Evolutionary conservation across 2,113 vertebrate species (phyloP).

Genomic region (Myrmecophaga tridactyla): DNA sequence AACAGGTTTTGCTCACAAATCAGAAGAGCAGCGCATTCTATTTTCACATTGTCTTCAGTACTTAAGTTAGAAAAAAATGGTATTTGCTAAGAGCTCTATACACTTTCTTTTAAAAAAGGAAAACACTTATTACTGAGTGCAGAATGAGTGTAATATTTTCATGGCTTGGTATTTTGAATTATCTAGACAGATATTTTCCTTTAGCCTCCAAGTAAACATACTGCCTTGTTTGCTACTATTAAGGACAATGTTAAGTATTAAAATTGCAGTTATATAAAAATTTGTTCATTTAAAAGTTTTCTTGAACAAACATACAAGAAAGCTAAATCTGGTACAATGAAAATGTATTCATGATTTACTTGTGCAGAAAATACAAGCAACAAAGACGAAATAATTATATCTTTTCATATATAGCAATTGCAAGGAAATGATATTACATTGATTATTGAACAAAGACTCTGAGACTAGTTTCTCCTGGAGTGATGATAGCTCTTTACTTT

Average conservation of each 20-base stretch:
- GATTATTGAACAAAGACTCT: not conserved
- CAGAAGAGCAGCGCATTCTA: not conserved
- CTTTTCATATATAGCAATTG: not conserved
- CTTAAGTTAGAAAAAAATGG: not conserved
- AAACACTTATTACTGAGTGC: not conserved
- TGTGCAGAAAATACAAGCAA: not conserved
- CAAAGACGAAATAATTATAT: not conserved
- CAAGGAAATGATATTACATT: not conserved
- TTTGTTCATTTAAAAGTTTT: not conserved
- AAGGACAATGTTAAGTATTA: not conserved
- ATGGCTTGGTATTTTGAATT: constrained; percentile 4
- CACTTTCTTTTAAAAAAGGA: not conserved
- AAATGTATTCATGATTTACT: not conserved
- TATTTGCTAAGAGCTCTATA: not conserved
- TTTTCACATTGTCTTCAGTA: not conserved
- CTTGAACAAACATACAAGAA: not conserved
- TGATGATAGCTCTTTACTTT: not conserved
- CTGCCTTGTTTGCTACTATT: not conserved
- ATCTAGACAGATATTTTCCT: not conserved
- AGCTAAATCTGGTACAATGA: not conserved
- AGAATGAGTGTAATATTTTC: not conserved
- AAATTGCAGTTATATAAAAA: too few species aligned
- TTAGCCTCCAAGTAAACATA: not conserved
- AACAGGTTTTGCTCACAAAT: not conserved
- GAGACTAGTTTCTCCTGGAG: not conserved